Conservation (phyloP, 2,113 vertebrate genomes). For the Acrocephalus arundinaceus region DNA sequence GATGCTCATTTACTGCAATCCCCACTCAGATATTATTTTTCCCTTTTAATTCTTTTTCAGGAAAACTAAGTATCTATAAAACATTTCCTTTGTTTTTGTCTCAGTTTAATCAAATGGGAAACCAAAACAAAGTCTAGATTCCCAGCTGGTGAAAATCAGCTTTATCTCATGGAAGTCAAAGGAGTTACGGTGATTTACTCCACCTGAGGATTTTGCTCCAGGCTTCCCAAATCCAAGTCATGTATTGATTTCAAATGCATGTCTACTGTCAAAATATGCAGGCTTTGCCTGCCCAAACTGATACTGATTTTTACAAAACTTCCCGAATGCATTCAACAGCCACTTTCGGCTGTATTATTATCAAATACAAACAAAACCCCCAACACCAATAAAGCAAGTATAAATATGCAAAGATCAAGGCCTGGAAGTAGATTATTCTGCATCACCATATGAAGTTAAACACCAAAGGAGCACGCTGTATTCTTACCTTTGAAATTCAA, state of each 20-base stretch:
- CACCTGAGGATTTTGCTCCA: constrained; percentile 51
- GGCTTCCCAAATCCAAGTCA: constrained; percentile 38
- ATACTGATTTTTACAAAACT: constrained; percentile 22
- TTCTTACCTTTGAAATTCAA: constrained; percentile 65
- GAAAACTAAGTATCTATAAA: constrained; percentile 48
- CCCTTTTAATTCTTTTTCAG: constrained; percentile 39
- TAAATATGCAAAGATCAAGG: constrained; percentile 60
- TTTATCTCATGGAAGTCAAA: constrained; percentile 35
- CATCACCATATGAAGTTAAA: constrained; percentile 56
- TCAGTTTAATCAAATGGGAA: constrained; percentile 33
- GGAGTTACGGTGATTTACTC: constrained; percentile 31
- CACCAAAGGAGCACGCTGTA: constrained; percentile 39
- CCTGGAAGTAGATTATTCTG: constrained; percentile 62
- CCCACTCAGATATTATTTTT: constrained; percentile 44
- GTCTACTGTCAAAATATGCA: background rate
- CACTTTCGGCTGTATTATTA: constrained; percentile 24
- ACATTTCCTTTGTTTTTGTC: constrained; percentile 37
- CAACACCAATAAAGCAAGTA: constrained; percentile 48
- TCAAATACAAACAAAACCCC: constrained; percentile 23
- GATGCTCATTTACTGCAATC: constrained; percentile 67
- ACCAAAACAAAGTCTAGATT: constrained; percentile 39
- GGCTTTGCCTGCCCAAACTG: background rate
- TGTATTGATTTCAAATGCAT: constrained; percentile 28
- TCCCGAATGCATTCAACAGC: background rate
- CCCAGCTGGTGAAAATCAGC: constrained; percentile 34